A percentile compares a stretch with the other conserved stretches of the same genome.
Evolutionary conservation across 1,140 invertebrate genomes (phyloP).

Genomic region (Zophobas morio): DNA sequence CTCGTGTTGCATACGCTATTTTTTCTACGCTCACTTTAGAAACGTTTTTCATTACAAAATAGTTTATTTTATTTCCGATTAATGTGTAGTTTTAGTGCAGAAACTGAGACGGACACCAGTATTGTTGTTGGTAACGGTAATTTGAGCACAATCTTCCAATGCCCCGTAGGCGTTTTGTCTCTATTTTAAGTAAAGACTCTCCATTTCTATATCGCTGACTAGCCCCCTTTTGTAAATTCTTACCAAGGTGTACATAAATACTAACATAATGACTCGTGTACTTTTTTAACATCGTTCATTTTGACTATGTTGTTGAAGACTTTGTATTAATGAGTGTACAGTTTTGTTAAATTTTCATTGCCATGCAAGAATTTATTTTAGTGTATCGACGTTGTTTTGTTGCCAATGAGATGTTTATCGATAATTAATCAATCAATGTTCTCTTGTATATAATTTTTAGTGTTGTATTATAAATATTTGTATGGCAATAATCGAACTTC

Average conservation of each 20-base stretch:
- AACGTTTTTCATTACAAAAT: too few relatives aligned
- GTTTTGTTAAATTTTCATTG: constrained; percentile 56
- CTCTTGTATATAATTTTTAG: constrained; percentile 53
- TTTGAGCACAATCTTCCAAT: too few relatives aligned
- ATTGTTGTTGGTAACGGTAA: too few relatives aligned
- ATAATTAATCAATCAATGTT: constrained; percentile 49
- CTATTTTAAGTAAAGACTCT: background rate
- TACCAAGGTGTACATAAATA: constrained; percentile 57
- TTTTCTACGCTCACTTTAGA: too few relatives aligned
- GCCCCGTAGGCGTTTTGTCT: too few relatives aligned
- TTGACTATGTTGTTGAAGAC: constrained; percentile 54
- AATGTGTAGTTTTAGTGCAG: too few relatives aligned
- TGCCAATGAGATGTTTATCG: constrained; percentile 60
- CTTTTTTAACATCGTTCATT: constrained; percentile 55
- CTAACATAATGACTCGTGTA: constrained; percentile 48
- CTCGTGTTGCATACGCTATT: too few relatives aligned
- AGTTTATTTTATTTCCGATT: too few relatives aligned
- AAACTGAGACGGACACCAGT: too few relatives aligned
- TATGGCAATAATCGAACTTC: constrained; percentile 57
- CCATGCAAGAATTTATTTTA: constrained; percentile 60
- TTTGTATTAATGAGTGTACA: constrained; percentile 62
- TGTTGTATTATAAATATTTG: constrained; percentile 56
- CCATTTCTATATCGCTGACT: constrained; percentile 14
- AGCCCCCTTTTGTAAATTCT: constrained; percentile 55
- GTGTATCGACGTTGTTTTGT: constrained; percentile 56